Conservation (phyloP, 2,113 vertebrate genomes). For the Oenanthe melanoleuca region DNA sequence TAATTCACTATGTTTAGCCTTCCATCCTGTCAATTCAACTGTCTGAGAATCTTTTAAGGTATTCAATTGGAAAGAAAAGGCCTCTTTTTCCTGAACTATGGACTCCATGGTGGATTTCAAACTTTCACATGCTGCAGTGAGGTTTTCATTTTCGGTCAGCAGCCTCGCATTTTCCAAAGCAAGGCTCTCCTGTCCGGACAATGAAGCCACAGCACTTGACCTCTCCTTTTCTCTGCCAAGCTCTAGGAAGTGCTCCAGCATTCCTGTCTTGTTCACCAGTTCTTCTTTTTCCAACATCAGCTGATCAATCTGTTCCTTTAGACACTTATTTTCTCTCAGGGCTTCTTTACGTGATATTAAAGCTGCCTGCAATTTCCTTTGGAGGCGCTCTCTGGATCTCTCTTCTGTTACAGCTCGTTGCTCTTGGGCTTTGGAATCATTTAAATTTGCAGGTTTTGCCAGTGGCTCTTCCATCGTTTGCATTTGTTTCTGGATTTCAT, state of each 20-base stretch:
- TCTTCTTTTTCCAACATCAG: constrained; percentile 67
- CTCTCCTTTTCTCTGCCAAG: constrained; percentile 67
- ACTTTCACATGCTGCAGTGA: constrained; percentile 85
- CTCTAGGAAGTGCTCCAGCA: constrained; percentile 60
- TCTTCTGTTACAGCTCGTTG: constrained; percentile 56
- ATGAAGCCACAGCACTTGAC: background rate
- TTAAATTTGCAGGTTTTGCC: constrained; percentile 41
- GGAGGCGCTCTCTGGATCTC: constrained; percentile 72
- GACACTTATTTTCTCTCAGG: constrained; percentile 77
- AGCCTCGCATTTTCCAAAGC: constrained; percentile 71
- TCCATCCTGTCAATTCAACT: constrained; percentile 87
- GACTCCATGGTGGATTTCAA: constrained; percentile 86
- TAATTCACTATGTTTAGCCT: constrained; percentile 83
- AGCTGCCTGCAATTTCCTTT: constrained; percentile 85
- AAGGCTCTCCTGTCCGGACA: constrained; percentile 65
- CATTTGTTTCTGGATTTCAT: constrained; percentile 67
- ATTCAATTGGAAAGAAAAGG: constrained; percentile 86
- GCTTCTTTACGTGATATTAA: constrained; percentile 86
- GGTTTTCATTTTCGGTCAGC: constrained; percentile 80
- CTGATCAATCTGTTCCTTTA: constrained; percentile 74
- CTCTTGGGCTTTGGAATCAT: constrained; percentile 57
- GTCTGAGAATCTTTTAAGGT: constrained; percentile 87
- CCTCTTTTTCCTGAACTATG: constrained; percentile 88
- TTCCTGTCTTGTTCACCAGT: constrained; percentile 43
- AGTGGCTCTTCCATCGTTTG: constrained; percentile 41